These are phyloP conservation scores for Cassiopea xamachana DNA, from an alignment of 30 jellyfish, hydroid and myxozoan species.

Conservation along the genomic window DNA sequence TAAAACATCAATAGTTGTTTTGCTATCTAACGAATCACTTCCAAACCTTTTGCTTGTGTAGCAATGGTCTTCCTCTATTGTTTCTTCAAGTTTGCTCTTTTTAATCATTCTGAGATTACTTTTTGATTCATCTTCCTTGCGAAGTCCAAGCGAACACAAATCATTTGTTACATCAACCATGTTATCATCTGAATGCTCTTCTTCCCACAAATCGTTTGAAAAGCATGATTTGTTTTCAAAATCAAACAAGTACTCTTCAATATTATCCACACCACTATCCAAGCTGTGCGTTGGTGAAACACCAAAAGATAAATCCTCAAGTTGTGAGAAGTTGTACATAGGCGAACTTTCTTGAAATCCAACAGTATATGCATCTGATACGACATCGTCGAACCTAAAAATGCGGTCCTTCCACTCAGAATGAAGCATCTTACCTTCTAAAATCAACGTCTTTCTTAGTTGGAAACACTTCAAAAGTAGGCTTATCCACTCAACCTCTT, in stretches of 20 bases:
- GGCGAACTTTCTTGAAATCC: slow-evolving; percentile 23
- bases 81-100: not conserved
- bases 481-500: too few relatives aligned
- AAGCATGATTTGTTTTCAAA: slow-evolving; percentile 4
- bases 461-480: too few relatives aligned
- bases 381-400: slow-evolving; percentile 1
- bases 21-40: not conserved
- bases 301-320: slow-evolving; percentile 16
- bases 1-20: not conserved
- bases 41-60: slow-evolving; percentile 20
- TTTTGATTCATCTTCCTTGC: not conserved
- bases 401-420: not conserved
- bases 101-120: not conserved
- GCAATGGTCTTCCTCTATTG: slow-evolving; percentile 66
- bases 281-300: slow-evolving; percentile 71
- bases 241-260: slow-evolving; percentile 23
- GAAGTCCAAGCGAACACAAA: not conserved
- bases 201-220: not conserved
- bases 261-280: slow-evolving; percentile 78
- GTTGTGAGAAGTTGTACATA: not conserved
- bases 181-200: not conserved
- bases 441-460: not conserved
- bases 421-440: not conserved
- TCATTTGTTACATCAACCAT: not conserved
- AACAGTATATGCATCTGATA: slow-evolving; percentile 12